phyloP scores from a whole-genome alignment of 2,888 invertebrate genomes.

The Apamea epomidion region DNA sequence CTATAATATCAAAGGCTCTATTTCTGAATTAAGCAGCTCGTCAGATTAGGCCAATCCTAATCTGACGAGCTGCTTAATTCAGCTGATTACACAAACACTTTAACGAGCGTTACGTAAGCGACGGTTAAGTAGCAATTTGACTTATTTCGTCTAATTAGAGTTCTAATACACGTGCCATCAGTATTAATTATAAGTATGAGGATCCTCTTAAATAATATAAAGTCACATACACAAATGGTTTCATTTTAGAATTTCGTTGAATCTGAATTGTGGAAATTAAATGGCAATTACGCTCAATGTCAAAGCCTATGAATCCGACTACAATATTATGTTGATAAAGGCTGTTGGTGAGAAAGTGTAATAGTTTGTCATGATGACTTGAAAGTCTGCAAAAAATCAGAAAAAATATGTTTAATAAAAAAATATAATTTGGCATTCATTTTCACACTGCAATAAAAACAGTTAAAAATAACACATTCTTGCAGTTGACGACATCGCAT shows the following conservation, averaged over 20 bases:
- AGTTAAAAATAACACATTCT: constrained; percentile 10
- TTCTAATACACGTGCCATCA: background rate
- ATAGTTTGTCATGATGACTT: background rate
- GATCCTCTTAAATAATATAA: background rate
- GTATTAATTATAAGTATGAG: background rate
- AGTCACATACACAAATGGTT: background rate
- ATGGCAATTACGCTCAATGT: background rate
- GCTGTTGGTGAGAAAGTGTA: background rate
- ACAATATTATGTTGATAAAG: background rate
- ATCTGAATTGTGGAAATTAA: background rate
- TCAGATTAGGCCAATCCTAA: no score
- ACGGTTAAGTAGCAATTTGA: constrained; percentile 12
- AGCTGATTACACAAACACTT: background rate
- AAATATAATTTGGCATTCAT: background rate
- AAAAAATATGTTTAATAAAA: background rate
- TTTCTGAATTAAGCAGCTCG: background rate
- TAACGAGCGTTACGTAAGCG: constrained; percentile 13
- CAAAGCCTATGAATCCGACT: background rate
- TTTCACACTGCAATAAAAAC: background rate
- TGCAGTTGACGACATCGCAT: constrained; percentile 14
- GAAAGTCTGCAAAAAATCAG: background rate
- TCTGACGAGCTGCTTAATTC: background rate
- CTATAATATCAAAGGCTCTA: background rate
- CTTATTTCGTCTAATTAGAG: background rate
- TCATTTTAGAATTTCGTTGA: background rate